Evolutionary conservation across 2,113 vertebrate species (phyloP).

Genomic region (Cinclus mexicanus): DNA sequence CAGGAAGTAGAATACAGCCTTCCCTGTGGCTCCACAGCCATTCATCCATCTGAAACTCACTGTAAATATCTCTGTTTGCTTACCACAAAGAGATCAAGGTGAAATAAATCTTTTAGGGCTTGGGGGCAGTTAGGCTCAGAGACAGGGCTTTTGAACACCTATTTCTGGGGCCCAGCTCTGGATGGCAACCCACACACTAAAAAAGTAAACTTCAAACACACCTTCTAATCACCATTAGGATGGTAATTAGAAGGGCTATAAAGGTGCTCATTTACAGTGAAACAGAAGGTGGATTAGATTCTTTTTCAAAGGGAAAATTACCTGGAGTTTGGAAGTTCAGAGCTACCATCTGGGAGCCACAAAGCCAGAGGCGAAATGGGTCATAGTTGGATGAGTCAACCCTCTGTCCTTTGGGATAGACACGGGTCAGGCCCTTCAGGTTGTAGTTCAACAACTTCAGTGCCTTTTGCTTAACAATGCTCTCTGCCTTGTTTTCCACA

Average conservation of each 20-base stretch:
- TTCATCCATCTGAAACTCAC: neutral
- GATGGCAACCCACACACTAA: neutral
- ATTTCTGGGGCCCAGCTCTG: neutral
- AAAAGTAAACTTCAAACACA: neutral
- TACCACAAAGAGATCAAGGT: neutral
- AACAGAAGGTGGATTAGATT: neutral
- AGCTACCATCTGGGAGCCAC: conserved; percentile 94
- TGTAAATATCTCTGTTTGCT: neutral
- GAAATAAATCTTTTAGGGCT: neutral
- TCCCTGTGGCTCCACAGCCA: neutral
- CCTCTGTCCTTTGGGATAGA: conserved; percentile 94
- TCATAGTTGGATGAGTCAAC: conserved; percentile 98
- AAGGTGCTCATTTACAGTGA: neutral
- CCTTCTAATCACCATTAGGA: neutral
- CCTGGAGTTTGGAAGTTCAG: conserved; percentile 97
- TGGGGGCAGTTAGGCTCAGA: neutral
- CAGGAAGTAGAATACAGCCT: neutral
- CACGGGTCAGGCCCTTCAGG: conserved; percentile 87
- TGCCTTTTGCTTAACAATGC: conserved; percentile 77
- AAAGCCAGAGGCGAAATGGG: conserved; percentile 90
- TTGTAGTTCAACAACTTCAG: conserved; percentile 87
- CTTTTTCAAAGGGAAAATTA: conserved; percentile 17
- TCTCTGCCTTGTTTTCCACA: conserved; percentile 91
- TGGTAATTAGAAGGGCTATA: neutral
- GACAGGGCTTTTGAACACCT: neutral